phyloP scores from a whole-genome alignment of 2,888 invertebrate species.

The Sipha maydis region DNA sequence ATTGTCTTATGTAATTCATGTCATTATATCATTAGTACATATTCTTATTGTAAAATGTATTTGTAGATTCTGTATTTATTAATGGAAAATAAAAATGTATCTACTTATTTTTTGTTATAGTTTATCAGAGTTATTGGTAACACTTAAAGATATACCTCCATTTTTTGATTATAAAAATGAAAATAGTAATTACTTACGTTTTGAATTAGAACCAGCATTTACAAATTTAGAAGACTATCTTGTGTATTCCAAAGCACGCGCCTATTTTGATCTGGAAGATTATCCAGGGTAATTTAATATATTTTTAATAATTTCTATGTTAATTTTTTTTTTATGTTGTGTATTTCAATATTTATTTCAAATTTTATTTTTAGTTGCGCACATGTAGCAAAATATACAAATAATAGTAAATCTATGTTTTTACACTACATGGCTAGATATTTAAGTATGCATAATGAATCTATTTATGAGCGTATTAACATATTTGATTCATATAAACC shows the following conservation, averaged over 20 bases:
- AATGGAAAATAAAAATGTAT: background rate
- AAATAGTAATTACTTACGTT: conserved; percentile 6
- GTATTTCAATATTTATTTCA: background rate
- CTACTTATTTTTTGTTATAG: conserved; percentile 16
- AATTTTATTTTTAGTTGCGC: conserved; percentile 49
- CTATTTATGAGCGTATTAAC: conserved; percentile 50
- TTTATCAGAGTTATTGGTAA: conserved; percentile 43
- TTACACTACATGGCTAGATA: conserved; percentile 58
- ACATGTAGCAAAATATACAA: conserved; percentile 53
- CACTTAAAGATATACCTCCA: conserved; percentile 47
- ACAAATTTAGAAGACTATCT: conserved; percentile 52
- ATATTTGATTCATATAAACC: conserved; percentile 43
- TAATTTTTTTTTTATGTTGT: background rate
- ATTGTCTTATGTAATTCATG: no score
- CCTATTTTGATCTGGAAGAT: conserved; percentile 55
- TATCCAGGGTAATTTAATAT: conserved; percentile 43
- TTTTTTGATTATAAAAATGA: conserved; percentile 47
- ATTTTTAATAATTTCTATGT: conserved; percentile 6
- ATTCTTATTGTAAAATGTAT: no score
- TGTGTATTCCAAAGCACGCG: conserved; percentile 53
- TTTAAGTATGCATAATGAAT: conserved; percentile 51
- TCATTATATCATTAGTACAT: no score
- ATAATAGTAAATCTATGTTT: conserved; percentile 55
- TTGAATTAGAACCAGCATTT: conserved; percentile 44
- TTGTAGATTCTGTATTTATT: background rate